phyloP scores from a whole-genome alignment of 1,140 invertebrate species.

The Drosophila trapezifrons region DNA sequence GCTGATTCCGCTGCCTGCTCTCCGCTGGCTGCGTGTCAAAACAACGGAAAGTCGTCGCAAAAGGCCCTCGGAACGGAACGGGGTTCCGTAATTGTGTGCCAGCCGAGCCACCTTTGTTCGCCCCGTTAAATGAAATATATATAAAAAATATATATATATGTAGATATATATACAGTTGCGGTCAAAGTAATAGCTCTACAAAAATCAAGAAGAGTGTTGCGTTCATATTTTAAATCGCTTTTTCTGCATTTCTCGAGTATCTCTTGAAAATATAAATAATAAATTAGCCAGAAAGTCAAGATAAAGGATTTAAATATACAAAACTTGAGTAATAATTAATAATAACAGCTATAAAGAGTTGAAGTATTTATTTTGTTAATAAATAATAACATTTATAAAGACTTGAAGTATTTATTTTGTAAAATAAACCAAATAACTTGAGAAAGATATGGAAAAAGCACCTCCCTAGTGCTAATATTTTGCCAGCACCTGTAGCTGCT shows the following conservation, averaged over 20 bases:
- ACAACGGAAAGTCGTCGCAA: constrained; percentile 69
- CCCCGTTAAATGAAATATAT: constrained; percentile 3
- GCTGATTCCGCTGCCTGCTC: constrained; percentile 24
- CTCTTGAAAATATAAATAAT: too few species aligned
- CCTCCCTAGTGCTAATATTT: neutral
- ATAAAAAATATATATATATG: too few species aligned
- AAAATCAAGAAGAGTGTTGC: too few species aligned
- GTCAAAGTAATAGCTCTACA: neutral
- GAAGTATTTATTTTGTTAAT: neutral
- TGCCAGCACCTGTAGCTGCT: neutral
- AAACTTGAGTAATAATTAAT: too few species aligned
- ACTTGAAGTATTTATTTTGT: neutral
- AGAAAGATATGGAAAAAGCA: too few species aligned
- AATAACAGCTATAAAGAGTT: too few species aligned
- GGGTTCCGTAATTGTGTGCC: constrained; percentile 24
- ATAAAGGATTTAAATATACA: neutral
- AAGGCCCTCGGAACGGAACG: constrained; percentile 8
- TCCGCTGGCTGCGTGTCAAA: constrained; percentile 80
- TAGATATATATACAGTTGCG: constrained; percentile 34
- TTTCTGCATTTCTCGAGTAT: too few species aligned
- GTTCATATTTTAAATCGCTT: too few species aligned
- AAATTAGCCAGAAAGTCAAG: too few species aligned
- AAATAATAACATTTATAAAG: too few species aligned
- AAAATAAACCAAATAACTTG: neutral
- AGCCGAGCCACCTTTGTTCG: constrained; percentile 28